Percentiles rank a stretch among this genome's conserved stretches.
Evolutionary conservation across 2,888 invertebrate species (phyloP).

Genomic region (Lapara coniferarum): DNA sequence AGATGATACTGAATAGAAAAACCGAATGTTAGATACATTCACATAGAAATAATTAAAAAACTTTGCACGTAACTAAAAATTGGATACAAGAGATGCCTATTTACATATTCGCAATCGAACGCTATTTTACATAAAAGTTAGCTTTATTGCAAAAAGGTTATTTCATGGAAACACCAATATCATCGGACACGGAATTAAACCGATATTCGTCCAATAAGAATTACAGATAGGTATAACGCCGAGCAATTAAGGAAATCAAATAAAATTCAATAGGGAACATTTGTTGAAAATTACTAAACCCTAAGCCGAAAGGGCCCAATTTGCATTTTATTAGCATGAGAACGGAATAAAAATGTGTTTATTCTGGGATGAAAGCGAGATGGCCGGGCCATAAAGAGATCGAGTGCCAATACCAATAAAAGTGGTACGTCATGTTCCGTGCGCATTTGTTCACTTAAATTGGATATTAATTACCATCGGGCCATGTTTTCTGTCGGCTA

Average conservation of each 20-base stretch:
- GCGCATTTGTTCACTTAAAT: slow-evolving; percentile 43
- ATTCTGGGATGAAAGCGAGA: slow-evolving; percentile 72
- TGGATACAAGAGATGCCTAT: not conserved
- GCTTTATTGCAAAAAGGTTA: slow-evolving; percentile 9
- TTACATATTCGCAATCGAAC: slow-evolving; percentile 1
- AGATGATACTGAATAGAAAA: too few species aligned
- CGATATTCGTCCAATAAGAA: slow-evolving; percentile 46
- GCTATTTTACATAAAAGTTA: slow-evolving; percentile 7
- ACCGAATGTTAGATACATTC: too few species aligned
- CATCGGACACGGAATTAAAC: slow-evolving; percentile 29
- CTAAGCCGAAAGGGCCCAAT: slow-evolving; percentile 75
- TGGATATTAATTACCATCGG: slow-evolving; percentile 39
- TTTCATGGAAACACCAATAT: slow-evolving; percentile 13
- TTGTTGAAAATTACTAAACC: slow-evolving; percentile 76
- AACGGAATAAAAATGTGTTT: slow-evolving; percentile 79
- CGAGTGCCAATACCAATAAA: slow-evolving; percentile 65
- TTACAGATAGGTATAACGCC: slow-evolving; percentile 50
- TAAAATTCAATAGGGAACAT: slow-evolving; percentile 77
- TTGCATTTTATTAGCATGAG: slow-evolving; percentile 80
- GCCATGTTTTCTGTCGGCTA: slow-evolving; percentile 9
- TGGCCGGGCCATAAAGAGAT: slow-evolving; percentile 65
- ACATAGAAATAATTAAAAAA: not conserved
- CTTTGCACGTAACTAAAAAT: not conserved
- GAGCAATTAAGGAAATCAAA: slow-evolving; percentile 72
- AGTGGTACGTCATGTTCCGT: slow-evolving; percentile 56